phyloP scores from a whole-genome alignment of 2,797 vertebrate genomes.

The Pantherophis alleghaniensis region DNA sequence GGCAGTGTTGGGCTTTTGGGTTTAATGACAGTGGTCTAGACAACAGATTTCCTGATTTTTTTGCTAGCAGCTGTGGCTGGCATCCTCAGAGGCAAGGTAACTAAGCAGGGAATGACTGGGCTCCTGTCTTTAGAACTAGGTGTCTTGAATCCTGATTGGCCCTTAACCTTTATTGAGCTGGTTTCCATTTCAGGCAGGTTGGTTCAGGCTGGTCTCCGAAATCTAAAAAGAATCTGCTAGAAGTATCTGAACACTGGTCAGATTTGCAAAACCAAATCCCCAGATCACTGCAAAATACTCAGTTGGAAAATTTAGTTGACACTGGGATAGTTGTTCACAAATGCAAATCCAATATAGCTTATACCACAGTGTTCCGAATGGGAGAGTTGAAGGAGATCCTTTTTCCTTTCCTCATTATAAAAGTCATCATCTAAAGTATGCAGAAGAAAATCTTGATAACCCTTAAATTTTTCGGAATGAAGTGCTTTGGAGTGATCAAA shows the following conservation, averaged over 20 bases:
- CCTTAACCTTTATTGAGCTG: not conserved
- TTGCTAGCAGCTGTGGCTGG: not conserved
- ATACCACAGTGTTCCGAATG: not conserved
- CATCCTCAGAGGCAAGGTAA: not conserved
- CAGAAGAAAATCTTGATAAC: not conserved
- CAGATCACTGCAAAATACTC: not conserved
- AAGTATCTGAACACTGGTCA: not conserved
- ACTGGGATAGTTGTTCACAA: not conserved
- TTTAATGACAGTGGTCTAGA: not conserved
- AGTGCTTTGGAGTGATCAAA: not conserved
- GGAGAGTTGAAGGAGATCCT: not conserved
- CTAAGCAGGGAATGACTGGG: not conserved
- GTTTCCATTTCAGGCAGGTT: not conserved
- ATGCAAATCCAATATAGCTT: not conserved
- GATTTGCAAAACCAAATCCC: not conserved
- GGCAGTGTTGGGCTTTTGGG: not conserved
- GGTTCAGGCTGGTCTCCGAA: not conserved
- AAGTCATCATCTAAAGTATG: not conserved
- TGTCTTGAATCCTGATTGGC: not conserved
- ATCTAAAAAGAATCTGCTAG: not conserved
- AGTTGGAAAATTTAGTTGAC: not conserved
- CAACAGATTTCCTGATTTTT: not conserved
- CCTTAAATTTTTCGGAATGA: not conserved
- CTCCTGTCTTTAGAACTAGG: not conserved
- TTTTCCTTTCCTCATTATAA: not conserved